Evolutionary conservation across 2,797 vertebrate species (phyloP).

Genomic region (Acrocephalus scirpaceus): DNA sequence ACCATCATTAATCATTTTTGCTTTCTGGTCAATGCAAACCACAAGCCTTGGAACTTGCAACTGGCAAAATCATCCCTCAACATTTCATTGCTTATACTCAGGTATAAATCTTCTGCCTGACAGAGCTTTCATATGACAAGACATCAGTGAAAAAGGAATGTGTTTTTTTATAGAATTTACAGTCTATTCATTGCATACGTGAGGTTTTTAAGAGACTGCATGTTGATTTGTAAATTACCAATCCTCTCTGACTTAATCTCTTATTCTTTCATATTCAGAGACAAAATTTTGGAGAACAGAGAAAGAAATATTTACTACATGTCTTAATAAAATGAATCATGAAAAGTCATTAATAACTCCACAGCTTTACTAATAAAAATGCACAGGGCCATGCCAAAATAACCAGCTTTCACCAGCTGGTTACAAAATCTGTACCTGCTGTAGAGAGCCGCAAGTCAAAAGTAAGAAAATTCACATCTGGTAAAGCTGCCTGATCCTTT

Average conservation of each 20-base stretch:
- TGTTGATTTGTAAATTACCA: background rate
- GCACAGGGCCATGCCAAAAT: background rate
- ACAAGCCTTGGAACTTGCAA: background rate
- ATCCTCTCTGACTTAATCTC: background rate
- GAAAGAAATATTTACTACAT: background rate
- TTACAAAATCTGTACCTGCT: background rate
- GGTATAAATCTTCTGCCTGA: background rate
- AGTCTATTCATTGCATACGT: background rate
- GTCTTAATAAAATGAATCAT: background rate
- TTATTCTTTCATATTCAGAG: background rate
- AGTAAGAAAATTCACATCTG: background rate
- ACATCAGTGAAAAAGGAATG: background rate
- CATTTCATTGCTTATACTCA: background rate
- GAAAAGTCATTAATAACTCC: background rate
- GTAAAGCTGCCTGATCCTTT: background rate
- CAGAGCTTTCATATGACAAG: background rate
- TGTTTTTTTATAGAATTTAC: background rate
- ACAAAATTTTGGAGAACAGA: background rate
- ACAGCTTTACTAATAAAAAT: background rate
- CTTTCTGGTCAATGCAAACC: background rate
- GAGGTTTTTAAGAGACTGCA: background rate
- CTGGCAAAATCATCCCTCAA: background rate
- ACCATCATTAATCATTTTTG: background rate
- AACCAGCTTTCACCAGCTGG: background rate
- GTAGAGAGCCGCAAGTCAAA: background rate